Conservation (phyloP, 2,888 invertebrate species). For the Trachelus troglodyta region DNA sequence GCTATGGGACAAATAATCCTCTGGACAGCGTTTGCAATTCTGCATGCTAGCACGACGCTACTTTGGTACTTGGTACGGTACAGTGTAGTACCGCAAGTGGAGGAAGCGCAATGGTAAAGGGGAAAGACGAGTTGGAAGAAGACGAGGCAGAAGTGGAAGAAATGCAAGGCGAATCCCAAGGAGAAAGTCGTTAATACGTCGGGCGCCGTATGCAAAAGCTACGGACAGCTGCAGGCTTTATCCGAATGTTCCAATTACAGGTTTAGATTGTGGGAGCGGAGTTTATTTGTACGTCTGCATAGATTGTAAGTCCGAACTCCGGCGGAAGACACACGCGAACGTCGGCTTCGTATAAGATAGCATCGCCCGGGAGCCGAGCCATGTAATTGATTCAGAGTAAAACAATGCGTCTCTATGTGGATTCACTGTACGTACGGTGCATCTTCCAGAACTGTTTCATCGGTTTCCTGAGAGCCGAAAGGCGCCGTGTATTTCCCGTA, state of each 20-base stretch:
- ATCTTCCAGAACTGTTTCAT: slow-evolving; percentile 3
- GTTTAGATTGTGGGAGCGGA: slow-evolving; percentile 40
- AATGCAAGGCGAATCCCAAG: background rate
- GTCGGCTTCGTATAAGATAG: slow-evolving; percentile 48
- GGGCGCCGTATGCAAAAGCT: slow-evolving; percentile 5
- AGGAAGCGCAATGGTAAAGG: no score
- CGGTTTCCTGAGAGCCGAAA: no score
- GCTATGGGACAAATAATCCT: no score
- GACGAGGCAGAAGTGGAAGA: no score
- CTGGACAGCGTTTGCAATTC: no score
- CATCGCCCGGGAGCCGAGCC: slow-evolving; percentile 56
- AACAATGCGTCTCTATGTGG: slow-evolving; percentile 59
- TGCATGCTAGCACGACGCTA: no score
- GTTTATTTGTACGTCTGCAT: slow-evolving; percentile 40
- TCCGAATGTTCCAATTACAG: slow-evolving; percentile 50
- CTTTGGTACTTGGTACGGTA: no score
- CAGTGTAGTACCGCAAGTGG: no score
- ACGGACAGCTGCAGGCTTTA: slow-evolving; percentile 29
- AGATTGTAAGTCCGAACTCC: slow-evolving; percentile 22
- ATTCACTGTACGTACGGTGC: slow-evolving; percentile 36
- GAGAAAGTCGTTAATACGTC: background rate
- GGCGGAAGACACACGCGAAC: slow-evolving; percentile 31
- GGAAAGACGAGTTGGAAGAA: no score
- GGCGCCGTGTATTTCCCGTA: no score
- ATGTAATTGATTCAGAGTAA: slow-evolving; percentile 62